Conservation (phyloP, 2,888 invertebrate genomes). For the Cistogaster globosa region DNA sequence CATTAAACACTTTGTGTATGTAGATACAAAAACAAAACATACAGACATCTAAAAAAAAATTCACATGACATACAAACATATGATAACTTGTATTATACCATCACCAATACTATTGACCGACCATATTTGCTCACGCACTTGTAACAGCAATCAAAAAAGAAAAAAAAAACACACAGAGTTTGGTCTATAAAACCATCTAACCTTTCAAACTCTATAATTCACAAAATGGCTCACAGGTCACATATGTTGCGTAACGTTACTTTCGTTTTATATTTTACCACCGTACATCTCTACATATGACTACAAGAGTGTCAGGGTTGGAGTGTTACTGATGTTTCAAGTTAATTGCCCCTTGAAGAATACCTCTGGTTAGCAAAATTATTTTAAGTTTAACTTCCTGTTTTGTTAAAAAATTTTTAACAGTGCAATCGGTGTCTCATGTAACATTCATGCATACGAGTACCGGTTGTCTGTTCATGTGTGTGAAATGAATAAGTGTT, state of each 20-base stretch:
- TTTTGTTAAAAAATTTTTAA: slow-evolving; percentile 53
- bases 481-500: neutral
- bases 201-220: slow-evolving; percentile 67
- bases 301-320: neutral
- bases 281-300: slow-evolving; percentile 29
- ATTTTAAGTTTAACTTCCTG: slow-evolving; percentile 75
- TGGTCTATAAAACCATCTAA: slow-evolving; percentile 68
- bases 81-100: slow-evolving; percentile 42
- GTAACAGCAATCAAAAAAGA: neutral
- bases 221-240: slow-evolving; percentile 74
- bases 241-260: slow-evolving; percentile 63
- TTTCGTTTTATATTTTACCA: slow-evolving; percentile 63
- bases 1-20: slow-evolving; percentile 57
- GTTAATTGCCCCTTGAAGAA: slow-evolving; percentile 82
- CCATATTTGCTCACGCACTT: slow-evolving; percentile 45
- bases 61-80: slow-evolving; percentile 9
- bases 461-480: slow-evolving; percentile 13
- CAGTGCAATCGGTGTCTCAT: slow-evolving; percentile 59
- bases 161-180: slow-evolving; percentile 20
- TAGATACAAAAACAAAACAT: slow-evolving; percentile 15
- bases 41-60: slow-evolving; percentile 32
- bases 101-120: slow-evolving; percentile 47
- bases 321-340: slow-evolving; percentile 61
- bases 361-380: slow-evolving; percentile 74
- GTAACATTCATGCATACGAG: neutral